Evolutionary conservation across 2,113 vertebrate species (phyloP).

Genomic region (Xyrauchen texanus): DNA sequence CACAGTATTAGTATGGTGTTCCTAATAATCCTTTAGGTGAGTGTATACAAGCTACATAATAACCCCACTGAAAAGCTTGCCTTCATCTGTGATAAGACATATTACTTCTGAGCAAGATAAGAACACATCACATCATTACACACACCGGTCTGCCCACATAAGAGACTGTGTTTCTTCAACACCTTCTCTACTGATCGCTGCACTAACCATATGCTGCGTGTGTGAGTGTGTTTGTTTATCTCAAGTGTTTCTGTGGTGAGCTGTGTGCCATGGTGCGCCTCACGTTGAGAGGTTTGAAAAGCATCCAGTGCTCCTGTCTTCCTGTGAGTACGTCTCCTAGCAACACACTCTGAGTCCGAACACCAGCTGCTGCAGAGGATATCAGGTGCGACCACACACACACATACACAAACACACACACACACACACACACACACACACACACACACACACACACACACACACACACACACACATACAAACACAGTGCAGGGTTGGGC

Average conservation of each 20-base stretch:
- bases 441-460: slow-evolving; percentile 24
- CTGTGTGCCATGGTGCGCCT: slow-evolving; percentile 28
- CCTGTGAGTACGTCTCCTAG: slow-evolving; percentile 51
- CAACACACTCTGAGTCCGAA: slow-evolving; percentile 44
- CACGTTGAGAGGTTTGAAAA: slow-evolving; percentile 37
- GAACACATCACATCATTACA: background rate
- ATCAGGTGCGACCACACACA: slow-evolving; percentile 53
- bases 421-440: slow-evolving; percentile 9
- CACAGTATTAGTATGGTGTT: too few relatives aligned
- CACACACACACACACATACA: slow-evolving; percentile 5
- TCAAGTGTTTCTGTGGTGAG: slow-evolving; percentile 28
- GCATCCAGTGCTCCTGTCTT: slow-evolving; percentile 46
- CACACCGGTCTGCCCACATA: too few relatives aligned
- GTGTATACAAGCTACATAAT: background rate
- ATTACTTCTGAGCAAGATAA: slow-evolving; percentile 3
- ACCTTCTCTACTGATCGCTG: slow-evolving; percentile 39
- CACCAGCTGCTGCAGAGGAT: slow-evolving; percentile 53
- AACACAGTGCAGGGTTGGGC: too few relatives aligned
- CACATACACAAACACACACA: slow-evolving; percentile 34
- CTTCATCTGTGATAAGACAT: background rate
- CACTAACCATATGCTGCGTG: slow-evolving; percentile 49
- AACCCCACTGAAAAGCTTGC: too few relatives aligned
- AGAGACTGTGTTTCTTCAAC: slow-evolving; percentile 28
- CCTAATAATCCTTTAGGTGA: too few relatives aligned
- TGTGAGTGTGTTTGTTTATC: slow-evolving; percentile 34